Percentiles rank a stretch among this genome's conserved stretches.
phyloP scores from a whole-genome alignment of 2,888 invertebrate species.

The Choreutis nemorana region DNA sequence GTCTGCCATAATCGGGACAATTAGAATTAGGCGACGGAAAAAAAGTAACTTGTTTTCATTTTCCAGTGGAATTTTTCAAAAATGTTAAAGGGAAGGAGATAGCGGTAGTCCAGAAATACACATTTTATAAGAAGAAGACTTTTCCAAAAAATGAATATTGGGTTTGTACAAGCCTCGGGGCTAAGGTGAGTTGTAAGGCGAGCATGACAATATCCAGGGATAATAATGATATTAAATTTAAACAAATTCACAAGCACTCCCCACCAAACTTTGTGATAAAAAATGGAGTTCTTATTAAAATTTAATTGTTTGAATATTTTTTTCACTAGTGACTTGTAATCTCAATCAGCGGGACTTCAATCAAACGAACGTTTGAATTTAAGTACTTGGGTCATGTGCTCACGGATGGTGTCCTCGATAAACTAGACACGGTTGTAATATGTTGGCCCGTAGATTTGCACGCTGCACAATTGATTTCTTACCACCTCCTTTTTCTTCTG shows the following conservation, averaged over 20 bases:
- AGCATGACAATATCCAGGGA: slow-evolving; percentile 8
- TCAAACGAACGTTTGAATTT: no score
- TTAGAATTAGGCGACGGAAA: no score
- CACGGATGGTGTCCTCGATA: no score
- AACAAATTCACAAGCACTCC: slow-evolving; percentile 14
- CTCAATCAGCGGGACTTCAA: no score
- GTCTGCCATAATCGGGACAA: no score
- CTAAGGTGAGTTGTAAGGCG: slow-evolving; percentile 5
- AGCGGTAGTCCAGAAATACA: slow-evolving; percentile 1
- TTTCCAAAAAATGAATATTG: slow-evolving; percentile 1
- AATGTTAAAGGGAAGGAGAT: slow-evolving; percentile 1
- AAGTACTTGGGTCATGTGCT: no score
- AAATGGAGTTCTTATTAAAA: slow-evolving; percentile 13
- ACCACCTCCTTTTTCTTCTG: no score
- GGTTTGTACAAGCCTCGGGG: slow-evolving; percentile 5
- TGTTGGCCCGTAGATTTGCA: no score
- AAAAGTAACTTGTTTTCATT: no score
- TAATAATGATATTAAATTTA: slow-evolving; percentile 1
- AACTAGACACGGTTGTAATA: no score
- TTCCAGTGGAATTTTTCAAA: not conserved
- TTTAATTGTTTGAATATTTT: not conserved
- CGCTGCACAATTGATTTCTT: no score
- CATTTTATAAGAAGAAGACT: not conserved
- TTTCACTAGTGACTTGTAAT: no score
- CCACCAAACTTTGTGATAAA: slow-evolving; percentile 12